Evolutionary conservation across 1,140 invertebrate species (phyloP), one percentile per base, ranked within the genome.

Genomic region (Cylas formicarius): DNA sequence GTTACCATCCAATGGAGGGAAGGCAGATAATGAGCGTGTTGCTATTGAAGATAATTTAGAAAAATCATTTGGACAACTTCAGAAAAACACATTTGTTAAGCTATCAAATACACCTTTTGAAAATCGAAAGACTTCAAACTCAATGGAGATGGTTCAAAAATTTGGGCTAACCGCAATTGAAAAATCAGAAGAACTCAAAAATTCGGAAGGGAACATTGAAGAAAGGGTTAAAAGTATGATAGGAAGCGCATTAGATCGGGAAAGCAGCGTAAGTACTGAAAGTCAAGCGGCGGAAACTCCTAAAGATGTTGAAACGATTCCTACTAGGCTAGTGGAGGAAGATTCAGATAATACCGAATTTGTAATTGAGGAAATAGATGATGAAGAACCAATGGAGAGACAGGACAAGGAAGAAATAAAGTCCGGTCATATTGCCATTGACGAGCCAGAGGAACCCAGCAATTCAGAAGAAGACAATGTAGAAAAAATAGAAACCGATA

Each of bases 131-230:
- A n/a, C n/a, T 14, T 16, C 7, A 9, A 23, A 29, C 10, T 37
- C 35, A n/a, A 13, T 2, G n/a, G n/a, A n/a, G n/a, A n/a, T n/a
- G n/a, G n/a, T 47, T 31, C 18, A n/a, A 6, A 14, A 29, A 36
- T 14, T 16, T 18, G 16, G 23, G 9, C 14, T 35, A 8, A 19
- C 29, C 21, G 9, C 18, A 5, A 1, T 26, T 20, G 37, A 44
- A 28, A 16, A 47, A 13, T 47, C 50, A n/a, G 44, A 52, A 21
- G 50, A 47, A 19, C 48, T 52, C 21, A 40, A 13, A 29, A 39
- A 37, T 20, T 4, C 24, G 9, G n/a, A 37, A 4, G 16, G n/a
- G 4, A 3, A 37, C 17, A 37, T n/a, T 8, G 20, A 16, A 24
- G 18, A 10, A 13, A 24, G 2, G 11, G 17, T 16, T 5, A 38